Base-by-base conservation (phyloP, 2,888 invertebrate genomes). In the Dorcus parallelipipedus region DNA sequence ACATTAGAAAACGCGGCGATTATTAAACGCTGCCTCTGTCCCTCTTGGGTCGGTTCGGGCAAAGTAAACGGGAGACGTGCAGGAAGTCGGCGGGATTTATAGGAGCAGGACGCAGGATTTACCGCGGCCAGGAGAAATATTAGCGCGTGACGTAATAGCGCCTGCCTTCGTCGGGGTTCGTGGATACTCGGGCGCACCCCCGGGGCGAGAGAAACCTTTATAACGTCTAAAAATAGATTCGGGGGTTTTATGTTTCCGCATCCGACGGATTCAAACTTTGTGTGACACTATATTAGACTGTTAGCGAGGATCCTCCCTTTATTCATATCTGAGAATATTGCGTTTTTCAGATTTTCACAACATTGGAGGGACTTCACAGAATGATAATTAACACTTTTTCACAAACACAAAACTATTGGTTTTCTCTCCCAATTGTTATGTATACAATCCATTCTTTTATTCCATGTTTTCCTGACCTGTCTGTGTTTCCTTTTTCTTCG, bases 211-310 rank as follows among this genome's bases (percentile, higher is more conserved):
- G 65, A 62, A 63, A 64, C 59, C 62, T 64, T 62, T 63, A 61
- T 62, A 51, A 56, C 59, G 59, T 58, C 65, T 67, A 68, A 68
- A 68, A 68, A 68, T 67, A 67, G 67, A 67, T 61, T 59, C 63
- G 63, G 64, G 60, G 58, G 58, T 64, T 67, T 67, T 63, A 59
- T 60, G 64, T 62, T 67, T 67, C 65, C 65, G 67, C 61, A 57
- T 54, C 49, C 41, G 54, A 55, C 39, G 54, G 45, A 45, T 45
- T 45, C 45, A 45, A 45, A 45, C 20, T 10, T 45, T 20, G 45
- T 45, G 45, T 45, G 45, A 45, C 45, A 33, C 26, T 33, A 33
- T 33, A 33, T 33, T 33, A 33, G 26, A 33, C 26, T 33, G 26
- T 33, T 33, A 33, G 26, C 26, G 26, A 33, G 26, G 26, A 33